Base-by-base conservation (phyloP, 2,113 vertebrate species). In the Zosterops pallidus region DNA sequence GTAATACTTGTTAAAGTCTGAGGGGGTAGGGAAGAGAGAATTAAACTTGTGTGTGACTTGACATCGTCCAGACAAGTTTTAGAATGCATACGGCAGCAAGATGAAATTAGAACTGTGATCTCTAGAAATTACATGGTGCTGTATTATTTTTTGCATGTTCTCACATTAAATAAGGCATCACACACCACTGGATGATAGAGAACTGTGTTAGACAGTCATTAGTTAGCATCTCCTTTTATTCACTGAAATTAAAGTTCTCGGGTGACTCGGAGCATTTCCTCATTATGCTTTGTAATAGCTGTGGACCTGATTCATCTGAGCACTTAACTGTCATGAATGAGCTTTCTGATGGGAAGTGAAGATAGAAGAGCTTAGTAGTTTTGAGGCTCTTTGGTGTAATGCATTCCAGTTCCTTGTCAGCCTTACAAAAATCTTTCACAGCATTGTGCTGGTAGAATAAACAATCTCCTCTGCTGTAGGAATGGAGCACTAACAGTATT, bases 31-130 rank as follows among this genome's bases (percentile, higher is more conserved):
- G 39, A 83, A 74, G 75, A 90, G 50, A 39, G 94, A 86, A 86
- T 95, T 90, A 88, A 74, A 90, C 29, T 60, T 52, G 53, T 92
- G 87, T 94, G 92, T 92, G 86, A 96, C 69, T 46, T 96, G 85
- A 89, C 68, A 81, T 86, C 49, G 0, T 81, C 76, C 92, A 90
- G 88, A 83, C 65, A 90, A 49, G 83, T 75, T 95, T 94, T 67
- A 92, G 72, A 90, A 94, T 62, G 72, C 65, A 84, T 60, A 83
- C 65, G 56, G 60, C 56, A 75, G 68, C 86, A 92, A 47, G 9
- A 56, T 94, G 57, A 72, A 86, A 20, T 37, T 52, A 70, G 25
- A 83, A 63, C 42, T 83, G 52, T 59, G 86, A 90, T 93, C 35
- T 92, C 76, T 63, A 75, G 56, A 64, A 93, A 86, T 65, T 3